Conservation (phyloP, 2,113 vertebrate genomes). For the Struthidea cinerea region DNA sequence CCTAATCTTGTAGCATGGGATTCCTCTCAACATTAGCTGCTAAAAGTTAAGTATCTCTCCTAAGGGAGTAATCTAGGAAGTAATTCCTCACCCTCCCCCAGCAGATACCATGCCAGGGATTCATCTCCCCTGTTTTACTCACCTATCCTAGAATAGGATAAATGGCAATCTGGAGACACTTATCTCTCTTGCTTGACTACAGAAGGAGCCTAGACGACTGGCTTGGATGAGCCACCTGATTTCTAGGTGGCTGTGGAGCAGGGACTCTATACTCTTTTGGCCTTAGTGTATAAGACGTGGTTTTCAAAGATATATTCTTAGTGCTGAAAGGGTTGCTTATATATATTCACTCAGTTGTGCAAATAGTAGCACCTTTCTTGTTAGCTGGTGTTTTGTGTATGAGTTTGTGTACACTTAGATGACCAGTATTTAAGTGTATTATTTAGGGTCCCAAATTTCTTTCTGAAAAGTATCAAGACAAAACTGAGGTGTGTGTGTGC, state of each 20-base stretch:
- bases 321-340: not conserved
- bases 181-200: conserved; percentile 32
- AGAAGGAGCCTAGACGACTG: conserved; percentile 43
- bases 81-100: not conserved
- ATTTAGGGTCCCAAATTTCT: not conserved
- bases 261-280: not conserved
- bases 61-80: not conserved
- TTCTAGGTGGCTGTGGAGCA: not conserved
- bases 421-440: not conserved
- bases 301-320: not conserved
- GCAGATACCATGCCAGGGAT: not conserved
- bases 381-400: not conserved
- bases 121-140: conserved; percentile 44
- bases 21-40: not conserved
- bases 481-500: not conserved
- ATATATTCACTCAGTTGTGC: not conserved
- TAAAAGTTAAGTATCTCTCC: not conserved
- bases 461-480: not conserved
- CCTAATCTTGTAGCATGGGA: not conserved
- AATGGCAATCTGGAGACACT: conserved; percentile 13
- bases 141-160: conserved; percentile 42
- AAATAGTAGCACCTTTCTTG: not conserved
- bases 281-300: not conserved
- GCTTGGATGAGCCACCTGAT: not conserved
- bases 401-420: not conserved